Base-by-base conservation (phyloP, 2,888 invertebrate genomes). In the Aricia artaxerxes region DNA sequence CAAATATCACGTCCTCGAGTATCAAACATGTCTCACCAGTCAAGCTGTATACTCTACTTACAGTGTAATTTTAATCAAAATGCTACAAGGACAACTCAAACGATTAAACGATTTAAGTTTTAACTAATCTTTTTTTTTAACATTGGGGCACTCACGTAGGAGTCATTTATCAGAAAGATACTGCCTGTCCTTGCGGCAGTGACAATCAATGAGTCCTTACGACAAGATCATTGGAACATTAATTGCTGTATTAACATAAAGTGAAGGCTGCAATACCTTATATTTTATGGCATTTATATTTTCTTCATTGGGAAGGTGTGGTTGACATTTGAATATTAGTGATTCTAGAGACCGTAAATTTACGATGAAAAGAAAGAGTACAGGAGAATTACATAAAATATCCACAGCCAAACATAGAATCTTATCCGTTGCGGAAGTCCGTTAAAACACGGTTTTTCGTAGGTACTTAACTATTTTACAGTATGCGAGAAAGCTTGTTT, bases 191-290 rank as follows among this genome's bases (percentile, higher is more conserved):
- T 31, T 31, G 5, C 35, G 4, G 38, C 16, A 69, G 35, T 13
- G 35, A 69, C 24, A 69, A 69, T 69, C 11, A 38, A 35, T 69
- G 13, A 85, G 79, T 78, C 75, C 82, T 83, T 83, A 83, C 84
- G 85, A 84, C 84, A 83, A 85, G 82, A 79, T 75, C 81, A 82
- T 82, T 82, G 83, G 82, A 82, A 83, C 81, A 81, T 82, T 84
- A 84, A 84, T 83, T 83, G 84, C 80, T 79, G 77, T 81, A 81
- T 79, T 75, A 73, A 44, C 78, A 79, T 79, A 79, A 73, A 73
- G 81, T 83, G 75, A 75, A 76, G 76, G 76, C 57, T 31, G 35
- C 53, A n/a, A 6, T 24, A 53, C 57, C 24, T 76, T 57, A 57
- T 76, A 76, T 76, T 57, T 53, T 76, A 57, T 35, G 31, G 57